Conservation (phyloP, 2,113 vertebrate species). For the Hiodon tergisus region DNA sequence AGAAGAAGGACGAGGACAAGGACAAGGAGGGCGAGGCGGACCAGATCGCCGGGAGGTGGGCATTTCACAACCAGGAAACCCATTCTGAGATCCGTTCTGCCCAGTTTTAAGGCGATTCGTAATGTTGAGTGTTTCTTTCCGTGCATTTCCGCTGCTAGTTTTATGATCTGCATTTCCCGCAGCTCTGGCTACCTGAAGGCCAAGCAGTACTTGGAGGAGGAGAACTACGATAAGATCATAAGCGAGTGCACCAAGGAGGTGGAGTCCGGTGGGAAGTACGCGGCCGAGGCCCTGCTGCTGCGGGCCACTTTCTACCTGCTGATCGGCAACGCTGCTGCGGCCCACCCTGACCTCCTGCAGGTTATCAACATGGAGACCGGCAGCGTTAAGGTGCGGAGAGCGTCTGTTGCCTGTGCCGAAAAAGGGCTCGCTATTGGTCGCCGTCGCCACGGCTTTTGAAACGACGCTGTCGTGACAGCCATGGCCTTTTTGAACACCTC, state of each 20-base stretch:
- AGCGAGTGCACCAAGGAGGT: constrained; percentile 97
- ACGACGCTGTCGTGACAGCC: no score
- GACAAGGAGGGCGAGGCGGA: constrained; percentile 93
- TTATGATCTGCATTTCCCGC: constrained; percentile 25
- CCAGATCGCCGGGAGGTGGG: constrained; percentile 68
- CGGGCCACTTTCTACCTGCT: constrained; percentile 96
- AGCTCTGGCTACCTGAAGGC: constrained; percentile 92
- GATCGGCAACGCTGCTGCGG: constrained; percentile 87
- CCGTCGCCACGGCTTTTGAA: no score
- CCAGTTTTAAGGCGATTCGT: neutral
- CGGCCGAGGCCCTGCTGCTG: constrained; percentile 89
- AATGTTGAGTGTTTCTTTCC: neutral
- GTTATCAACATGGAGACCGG: constrained; percentile 90
- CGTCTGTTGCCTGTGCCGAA: no score
- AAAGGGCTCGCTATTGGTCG: no score
- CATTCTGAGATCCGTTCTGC: no score
- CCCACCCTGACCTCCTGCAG: constrained; percentile 89
- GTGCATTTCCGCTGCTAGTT: neutral
- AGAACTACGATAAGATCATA: constrained; percentile 99
- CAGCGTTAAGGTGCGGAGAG: constrained; percentile 80
- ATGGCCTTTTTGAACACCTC: no score
- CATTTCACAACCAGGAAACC: neutral
- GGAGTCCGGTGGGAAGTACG: constrained; percentile 80
- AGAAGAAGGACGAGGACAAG: constrained; percentile 98
- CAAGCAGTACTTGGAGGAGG: constrained; percentile 98